Evolutionary conservation across 2,113 vertebrate genomes (phyloP), one percentile per base, ranked within the genome.

Genomic region (Pteruthius melanotis): DNA sequence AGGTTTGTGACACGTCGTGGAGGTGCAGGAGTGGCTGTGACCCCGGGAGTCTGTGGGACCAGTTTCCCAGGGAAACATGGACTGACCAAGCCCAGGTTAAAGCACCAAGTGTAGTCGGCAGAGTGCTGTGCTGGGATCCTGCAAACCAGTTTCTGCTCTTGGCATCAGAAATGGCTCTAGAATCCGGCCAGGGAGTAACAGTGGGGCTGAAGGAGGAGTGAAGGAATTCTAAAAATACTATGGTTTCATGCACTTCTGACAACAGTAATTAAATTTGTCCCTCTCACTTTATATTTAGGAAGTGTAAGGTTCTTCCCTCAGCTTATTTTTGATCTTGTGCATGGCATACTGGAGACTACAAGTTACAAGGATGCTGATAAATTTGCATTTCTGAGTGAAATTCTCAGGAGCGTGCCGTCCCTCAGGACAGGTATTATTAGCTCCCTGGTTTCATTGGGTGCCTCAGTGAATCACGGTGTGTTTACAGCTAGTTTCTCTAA

Each of bases 371-470:
- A 77, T 31, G 24, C 21, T 71, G 87, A 49, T n/a, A 66, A 68
- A 90, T 95, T 68, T 90, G 85, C 69, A 64, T 95, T 80, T 90
- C 45, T 89, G 66, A 84, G 81, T 86, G 79, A 72, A 40, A 92
- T 53, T 81, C 95, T 95, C 95, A 61, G 35, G 79, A 83, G 96
- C 4, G 5, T 37, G 24, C 3, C 0, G 49, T 93, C 97, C 95
- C 97, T 87, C 19, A 26, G 72, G 96, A 95, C 70, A 60, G 85
- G 87, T 96, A 83, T 97, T 95, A 79, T 95, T 95, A 94, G 90
- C 87, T 95, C 80, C 94, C 95, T 86, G 94, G 97, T 97, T 97
- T 97, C 94, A 93, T 39, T 97, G 97, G 97, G 96, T 97, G 96
- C 56, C 94, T 97, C 87, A 52, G 93, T 92, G 94, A 96, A 90